phyloP scores from a whole-genome alignment of 2,888 invertebrate genomes.

The Lomographa bimaculata region DNA sequence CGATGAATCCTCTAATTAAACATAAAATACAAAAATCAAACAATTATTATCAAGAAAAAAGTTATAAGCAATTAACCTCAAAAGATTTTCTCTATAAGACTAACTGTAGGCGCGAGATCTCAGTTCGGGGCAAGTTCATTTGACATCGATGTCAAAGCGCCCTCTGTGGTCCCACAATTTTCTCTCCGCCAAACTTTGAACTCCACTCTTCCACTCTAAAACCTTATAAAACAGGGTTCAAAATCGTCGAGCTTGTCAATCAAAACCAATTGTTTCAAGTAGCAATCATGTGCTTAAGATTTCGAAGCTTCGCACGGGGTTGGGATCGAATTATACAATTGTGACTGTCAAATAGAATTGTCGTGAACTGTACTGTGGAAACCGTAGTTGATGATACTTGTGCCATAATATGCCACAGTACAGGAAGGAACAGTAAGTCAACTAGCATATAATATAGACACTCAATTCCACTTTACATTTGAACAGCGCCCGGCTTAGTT shows the following conservation, averaged over 20 bases:
- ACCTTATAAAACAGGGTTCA: slow-evolving; percentile 2
- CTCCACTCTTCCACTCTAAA: not conserved
- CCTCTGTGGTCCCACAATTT: slow-evolving; percentile 10
- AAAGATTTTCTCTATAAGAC: no score
- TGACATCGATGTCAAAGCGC: not conserved
- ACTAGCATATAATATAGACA: not conserved
- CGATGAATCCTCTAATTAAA: no score
- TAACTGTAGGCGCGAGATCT: no score
- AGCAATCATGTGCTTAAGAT: slow-evolving; percentile 24
- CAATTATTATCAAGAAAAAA: no score
- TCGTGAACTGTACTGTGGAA: no score
- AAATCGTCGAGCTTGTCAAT: slow-evolving; percentile 12
- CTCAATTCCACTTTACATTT: no score
- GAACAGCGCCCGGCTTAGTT: no score
- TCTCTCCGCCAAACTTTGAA: not conserved
- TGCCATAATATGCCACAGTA: slow-evolving; percentile 8
- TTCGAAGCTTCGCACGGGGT: slow-evolving; percentile 27
- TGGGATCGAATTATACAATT: slow-evolving; percentile 35
- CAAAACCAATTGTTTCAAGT: slow-evolving; percentile 28
- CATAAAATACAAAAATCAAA: no score
- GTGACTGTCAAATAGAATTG: slow-evolving; percentile 39
- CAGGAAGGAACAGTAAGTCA: slow-evolving; percentile 1
- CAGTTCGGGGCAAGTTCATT: no score
- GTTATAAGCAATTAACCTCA: no score
- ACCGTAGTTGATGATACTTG: slow-evolving; percentile 20